phyloP scores from a whole-genome alignment of 1,140 invertebrate species.

The Brachionus angularis region DNA sequence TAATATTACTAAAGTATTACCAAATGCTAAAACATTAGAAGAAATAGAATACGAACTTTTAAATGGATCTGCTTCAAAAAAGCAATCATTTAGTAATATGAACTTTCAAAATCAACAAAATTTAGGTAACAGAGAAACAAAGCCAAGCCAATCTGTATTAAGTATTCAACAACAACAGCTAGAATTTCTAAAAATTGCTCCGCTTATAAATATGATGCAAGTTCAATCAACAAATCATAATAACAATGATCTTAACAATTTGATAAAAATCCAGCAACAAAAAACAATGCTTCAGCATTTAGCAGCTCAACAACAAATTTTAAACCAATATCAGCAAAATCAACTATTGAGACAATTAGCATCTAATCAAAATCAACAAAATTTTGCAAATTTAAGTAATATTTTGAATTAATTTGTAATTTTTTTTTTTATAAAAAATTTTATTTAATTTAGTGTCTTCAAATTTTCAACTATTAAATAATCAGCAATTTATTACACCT shows the following conservation, averaged over 20 bases:
- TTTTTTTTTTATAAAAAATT: constrained; percentile 9
- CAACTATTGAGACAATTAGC: background rate
- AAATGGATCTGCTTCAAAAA: constrained; percentile 17
- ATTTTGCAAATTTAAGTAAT: background rate
- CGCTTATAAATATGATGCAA: constrained; percentile 25
- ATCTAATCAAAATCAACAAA: constrained; percentile 1
- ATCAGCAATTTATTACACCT: constrained; percentile 23
- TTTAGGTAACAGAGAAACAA: background rate
- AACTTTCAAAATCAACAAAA: background rate
- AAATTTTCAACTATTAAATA: constrained; percentile 25
- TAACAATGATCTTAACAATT: constrained; percentile 1
- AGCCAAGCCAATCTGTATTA: background rate
- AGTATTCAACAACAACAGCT: background rate
- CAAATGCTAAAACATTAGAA: constrained; percentile 40
- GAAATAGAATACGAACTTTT: constrained; percentile 41
- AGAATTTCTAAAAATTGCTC: constrained; percentile 10
- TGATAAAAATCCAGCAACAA: background rate
- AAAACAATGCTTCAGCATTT: background rate
- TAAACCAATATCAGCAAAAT: background rate
- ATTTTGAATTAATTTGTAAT: background rate
- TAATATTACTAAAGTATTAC: constrained; percentile 23
- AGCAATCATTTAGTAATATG: background rate
- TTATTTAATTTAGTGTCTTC: constrained; percentile 5
- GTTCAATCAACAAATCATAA: constrained; percentile 11
- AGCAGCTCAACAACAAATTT: constrained; percentile 9